These are phyloP conservation scores for Solenodon paradoxus DNA, from an alignment of 2,113 vertebrate species.

Conservation along the genomic window DNA sequence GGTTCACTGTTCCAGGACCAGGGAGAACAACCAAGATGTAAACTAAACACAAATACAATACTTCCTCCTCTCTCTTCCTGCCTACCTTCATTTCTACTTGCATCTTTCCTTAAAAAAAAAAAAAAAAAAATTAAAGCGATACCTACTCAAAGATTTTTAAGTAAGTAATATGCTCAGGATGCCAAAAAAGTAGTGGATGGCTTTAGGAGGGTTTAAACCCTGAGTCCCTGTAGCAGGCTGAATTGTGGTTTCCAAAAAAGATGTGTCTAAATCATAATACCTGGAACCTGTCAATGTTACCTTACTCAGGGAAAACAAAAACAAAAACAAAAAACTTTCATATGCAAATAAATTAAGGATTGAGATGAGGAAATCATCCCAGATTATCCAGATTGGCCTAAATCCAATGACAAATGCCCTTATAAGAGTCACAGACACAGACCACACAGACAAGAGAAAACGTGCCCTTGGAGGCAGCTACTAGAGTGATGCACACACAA, in stretches of 20 bases:
- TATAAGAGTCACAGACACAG: background rate
- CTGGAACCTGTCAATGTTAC: background rate
- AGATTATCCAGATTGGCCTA: background rate
- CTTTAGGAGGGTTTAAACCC: background rate
- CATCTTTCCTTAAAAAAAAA: too few species aligned
- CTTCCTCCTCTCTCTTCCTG: too few species aligned
- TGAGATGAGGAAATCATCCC: background rate
- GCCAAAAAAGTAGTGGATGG: background rate
- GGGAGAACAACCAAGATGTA: too few species aligned
- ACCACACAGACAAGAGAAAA: background rate
- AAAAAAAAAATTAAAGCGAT: too few species aligned
- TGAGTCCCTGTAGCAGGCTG: background rate
- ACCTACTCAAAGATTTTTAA: too few species aligned
- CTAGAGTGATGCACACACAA: background rate
- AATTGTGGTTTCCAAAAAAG: background rate
- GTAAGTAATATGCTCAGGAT: background rate
- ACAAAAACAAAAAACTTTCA: background rate
- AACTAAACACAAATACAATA: too few species aligned
- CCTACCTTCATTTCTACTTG: too few species aligned
- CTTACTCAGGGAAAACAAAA: background rate
- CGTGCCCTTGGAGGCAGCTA: background rate
- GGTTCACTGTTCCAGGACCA: too few species aligned
- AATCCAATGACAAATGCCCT: background rate
- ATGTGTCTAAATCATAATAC: background rate
- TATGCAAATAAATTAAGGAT: background rate